Evolutionary conservation across 2,113 vertebrate genomes (phyloP).

Genomic region (Sterna hirundo): DNA sequence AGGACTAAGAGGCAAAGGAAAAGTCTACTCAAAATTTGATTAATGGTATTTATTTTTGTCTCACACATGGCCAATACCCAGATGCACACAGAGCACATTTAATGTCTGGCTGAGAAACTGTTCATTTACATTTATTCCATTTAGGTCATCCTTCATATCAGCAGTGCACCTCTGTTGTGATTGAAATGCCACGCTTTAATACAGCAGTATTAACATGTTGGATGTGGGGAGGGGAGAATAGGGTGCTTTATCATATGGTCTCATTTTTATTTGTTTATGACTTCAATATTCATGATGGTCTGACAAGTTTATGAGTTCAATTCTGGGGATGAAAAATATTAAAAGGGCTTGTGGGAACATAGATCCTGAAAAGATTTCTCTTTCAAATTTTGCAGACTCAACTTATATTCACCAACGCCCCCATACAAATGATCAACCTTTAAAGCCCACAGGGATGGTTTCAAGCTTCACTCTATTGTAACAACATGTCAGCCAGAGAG

Average conservation of each 20-base stretch:
- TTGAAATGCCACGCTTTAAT: background rate
- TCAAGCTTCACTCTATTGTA: background rate
- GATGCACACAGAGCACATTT: background rate
- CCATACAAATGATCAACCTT: background rate
- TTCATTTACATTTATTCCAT: slow-evolving; percentile 1
- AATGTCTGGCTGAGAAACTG: background rate
- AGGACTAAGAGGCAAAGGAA: background rate
- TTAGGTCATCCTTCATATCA: background rate
- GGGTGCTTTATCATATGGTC: background rate
- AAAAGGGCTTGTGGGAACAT: background rate
- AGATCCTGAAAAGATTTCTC: background rate
- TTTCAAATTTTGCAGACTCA: slow-evolving; percentile 7
- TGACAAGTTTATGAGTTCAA: background rate
- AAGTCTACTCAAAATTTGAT: background rate
- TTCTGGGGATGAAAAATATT: background rate
- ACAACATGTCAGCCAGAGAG: background rate
- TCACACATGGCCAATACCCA: background rate
- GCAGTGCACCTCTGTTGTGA: background rate
- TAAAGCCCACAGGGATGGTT: background rate
- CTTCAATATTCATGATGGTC: background rate
- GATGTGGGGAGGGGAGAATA: background rate
- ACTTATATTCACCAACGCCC: background rate
- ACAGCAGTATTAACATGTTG: background rate
- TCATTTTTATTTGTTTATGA: background rate
- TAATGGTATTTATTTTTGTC: background rate